Base-by-base conservation (phyloP, 2,888 invertebrate species). In the Anodontia alba region DNA sequence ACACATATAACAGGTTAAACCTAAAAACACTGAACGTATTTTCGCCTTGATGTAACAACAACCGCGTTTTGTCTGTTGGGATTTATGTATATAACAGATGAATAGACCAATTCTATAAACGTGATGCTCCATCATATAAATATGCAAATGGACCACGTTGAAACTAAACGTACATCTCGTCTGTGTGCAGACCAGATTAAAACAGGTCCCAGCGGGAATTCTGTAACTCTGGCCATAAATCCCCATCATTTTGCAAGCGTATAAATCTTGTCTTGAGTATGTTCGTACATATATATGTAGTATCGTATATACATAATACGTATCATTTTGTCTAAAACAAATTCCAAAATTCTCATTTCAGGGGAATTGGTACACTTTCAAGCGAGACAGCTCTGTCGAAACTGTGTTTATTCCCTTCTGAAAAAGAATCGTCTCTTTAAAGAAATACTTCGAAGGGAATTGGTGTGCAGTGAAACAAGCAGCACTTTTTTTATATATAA, bases 171-270 rank as follows among this genome's bases (percentile, higher is more conserved):
- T 31, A 62, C 33, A 33, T 20, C 23, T 23, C 31, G 62, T 62
- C 62, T 31, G 46, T 54, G 10, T 1, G 29, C 62, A 62, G 62
- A 62, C 62, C 33, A 62, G 62, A 62, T 62, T 62, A 62, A 23
- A 54, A 33, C 29, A 8, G 3, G 33, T 62, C 62, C 62, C 62
- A 33, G 20, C 5, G 62, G 33, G 62, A 62, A 33, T 31, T 20
- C 7, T 10, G 17, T 1, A n/a, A 17, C 23, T 62, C 62, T 33
- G 62, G 62, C 62, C 33, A 33, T 33, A 33, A 3, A 62, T 33
- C 62, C 20, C 5, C 33, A 62, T 62, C 62, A 20, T 10, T 62
- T 62, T 20, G 20, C 1, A 33, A 33, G 3, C 2, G 62, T 33
- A 2, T 33, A 62, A 62, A 62, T 62, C 33, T 26, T 26, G 29